Conservation (phyloP, 1,140 invertebrate genomes). For the Neocloeon triangulifer region DNA sequence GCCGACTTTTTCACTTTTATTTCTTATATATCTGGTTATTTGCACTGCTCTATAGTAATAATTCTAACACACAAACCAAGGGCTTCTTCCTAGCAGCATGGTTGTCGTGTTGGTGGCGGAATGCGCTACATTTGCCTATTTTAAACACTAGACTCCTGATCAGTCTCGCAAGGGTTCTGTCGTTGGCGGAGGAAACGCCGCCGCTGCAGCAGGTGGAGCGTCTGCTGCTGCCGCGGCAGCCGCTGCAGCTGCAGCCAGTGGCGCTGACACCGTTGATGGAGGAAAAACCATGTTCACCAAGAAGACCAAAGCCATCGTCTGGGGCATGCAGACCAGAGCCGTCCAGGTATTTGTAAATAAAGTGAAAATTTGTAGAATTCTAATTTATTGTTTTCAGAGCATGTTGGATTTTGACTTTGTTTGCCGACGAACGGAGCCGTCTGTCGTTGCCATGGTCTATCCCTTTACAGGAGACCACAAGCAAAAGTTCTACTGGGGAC, state of each 20-base stretch:
- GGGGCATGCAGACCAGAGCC: slow-evolving; percentile 98
- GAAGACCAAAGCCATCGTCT: slow-evolving; percentile 84
- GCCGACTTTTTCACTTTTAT: no score
- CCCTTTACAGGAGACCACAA: slow-evolving; percentile 98
- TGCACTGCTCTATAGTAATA: no score
- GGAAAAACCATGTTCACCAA: slow-evolving; percentile 44
- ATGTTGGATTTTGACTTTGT: slow-evolving; percentile 99
- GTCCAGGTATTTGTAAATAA: slow-evolving; percentile 37
- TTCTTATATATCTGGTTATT: no score
- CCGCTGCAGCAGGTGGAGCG: background rate
- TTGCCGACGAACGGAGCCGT: slow-evolving; percentile 67
- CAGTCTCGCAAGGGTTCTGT: slow-evolving; percentile 8
- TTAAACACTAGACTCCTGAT: no score
- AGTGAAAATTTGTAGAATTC: background rate
- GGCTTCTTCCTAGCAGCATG: no score
- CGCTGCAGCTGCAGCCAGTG: background rate
- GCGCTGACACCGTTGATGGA: slow-evolving; percentile 1
- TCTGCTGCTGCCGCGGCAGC: background rate
- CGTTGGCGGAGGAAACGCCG: background rate
- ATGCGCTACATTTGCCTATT: no score
- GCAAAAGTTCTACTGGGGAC: slow-evolving; percentile 99
- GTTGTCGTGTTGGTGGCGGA: no score
- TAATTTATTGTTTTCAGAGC: slow-evolving; percentile 17
- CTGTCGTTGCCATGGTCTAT: slow-evolving; percentile 90
- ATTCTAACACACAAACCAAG: no score